These are phyloP conservation scores for Ctenopoma kingsleyae DNA, from an alignment of 2,797 vertebrate species.

Conservation along the genomic window DNA sequence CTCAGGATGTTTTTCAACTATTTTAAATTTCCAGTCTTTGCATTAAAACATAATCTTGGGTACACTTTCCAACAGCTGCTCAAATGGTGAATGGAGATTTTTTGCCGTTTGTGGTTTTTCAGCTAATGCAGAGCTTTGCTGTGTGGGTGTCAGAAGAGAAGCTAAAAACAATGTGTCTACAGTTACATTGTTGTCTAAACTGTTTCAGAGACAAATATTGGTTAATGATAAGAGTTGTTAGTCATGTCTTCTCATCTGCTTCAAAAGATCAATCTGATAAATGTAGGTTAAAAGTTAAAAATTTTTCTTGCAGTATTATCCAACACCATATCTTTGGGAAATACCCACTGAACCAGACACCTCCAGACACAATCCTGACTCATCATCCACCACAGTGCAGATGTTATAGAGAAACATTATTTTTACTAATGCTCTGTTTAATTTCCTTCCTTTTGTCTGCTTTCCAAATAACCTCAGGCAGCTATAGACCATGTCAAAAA, in stretches of 20 bases:
- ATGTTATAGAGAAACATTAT: constrained; percentile 57
- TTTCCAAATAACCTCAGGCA: constrained; percentile 58
- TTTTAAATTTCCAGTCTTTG: constrained; percentile 19
- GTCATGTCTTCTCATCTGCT: neutral
- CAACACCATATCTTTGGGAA: constrained; percentile 61
- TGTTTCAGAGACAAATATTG: neutral
- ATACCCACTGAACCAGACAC: constrained; percentile 68
- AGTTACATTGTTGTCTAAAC: neutral
- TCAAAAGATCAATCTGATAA: neutral
- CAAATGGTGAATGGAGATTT: constrained; percentile 56
- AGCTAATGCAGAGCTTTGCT: constrained; percentile 42
- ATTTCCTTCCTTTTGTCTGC: constrained; percentile 67
- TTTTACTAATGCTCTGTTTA: constrained; percentile 48
- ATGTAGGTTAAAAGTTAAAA: neutral
- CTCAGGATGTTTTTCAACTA: constrained; percentile 17
- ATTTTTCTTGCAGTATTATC: constrained; percentile 6
- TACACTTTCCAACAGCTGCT: constrained; percentile 56
- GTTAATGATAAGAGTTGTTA: neutral
- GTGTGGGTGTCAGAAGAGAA: constrained; percentile 41
- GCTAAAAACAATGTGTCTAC: constrained; percentile 27
- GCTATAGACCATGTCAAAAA: constrained; percentile 35
- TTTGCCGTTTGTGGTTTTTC: constrained; percentile 61
- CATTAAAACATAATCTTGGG: constrained; percentile 34
- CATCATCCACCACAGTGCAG: constrained; percentile 54
- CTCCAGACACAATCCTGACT: constrained; percentile 73